These are phyloP conservation scores for Halcyon leucocephala DNA, from an alignment of 2,797 vertebrate species.

Conservation along the genomic window DNA sequence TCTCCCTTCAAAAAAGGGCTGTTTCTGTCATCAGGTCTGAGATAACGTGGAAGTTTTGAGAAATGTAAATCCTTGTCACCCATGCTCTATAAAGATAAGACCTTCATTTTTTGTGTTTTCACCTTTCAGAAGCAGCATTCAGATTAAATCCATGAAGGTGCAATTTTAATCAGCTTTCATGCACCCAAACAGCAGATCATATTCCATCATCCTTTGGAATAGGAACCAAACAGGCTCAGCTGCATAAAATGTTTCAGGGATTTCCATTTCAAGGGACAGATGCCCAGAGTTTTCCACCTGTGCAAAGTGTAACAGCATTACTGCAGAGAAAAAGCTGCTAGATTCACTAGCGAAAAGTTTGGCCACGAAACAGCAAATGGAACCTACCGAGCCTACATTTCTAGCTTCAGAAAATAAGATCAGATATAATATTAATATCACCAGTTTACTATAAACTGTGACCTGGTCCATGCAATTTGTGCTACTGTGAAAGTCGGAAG, in stretches of 20 bases:
- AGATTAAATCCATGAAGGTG: not conserved
- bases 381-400: not conserved
- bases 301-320: not conserved
- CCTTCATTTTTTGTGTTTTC: not conserved
- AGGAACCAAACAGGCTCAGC: not conserved
- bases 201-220: not conserved
- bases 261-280: not conserved
- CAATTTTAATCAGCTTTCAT: not conserved
- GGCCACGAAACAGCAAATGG: not conserved
- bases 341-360: not conserved
- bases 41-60: not conserved
- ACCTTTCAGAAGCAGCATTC: not conserved
- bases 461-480: not conserved
- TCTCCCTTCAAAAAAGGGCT: not conserved
- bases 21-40: not conserved
- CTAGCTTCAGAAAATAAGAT: not conserved
- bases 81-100: not conserved
- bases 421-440: not conserved
- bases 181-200: not conserved
- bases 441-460: not conserved
- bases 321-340: not conserved
- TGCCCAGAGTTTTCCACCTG: not conserved
- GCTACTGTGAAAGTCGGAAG: not conserved
- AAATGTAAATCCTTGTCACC: not conserved
- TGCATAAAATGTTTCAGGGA: not conserved